Percentiles rank a stretch among this genome's conserved stretches.
Conservation (phyloP, 2,888 invertebrate genomes). For the Temnothorax unifasciatus region DNA sequence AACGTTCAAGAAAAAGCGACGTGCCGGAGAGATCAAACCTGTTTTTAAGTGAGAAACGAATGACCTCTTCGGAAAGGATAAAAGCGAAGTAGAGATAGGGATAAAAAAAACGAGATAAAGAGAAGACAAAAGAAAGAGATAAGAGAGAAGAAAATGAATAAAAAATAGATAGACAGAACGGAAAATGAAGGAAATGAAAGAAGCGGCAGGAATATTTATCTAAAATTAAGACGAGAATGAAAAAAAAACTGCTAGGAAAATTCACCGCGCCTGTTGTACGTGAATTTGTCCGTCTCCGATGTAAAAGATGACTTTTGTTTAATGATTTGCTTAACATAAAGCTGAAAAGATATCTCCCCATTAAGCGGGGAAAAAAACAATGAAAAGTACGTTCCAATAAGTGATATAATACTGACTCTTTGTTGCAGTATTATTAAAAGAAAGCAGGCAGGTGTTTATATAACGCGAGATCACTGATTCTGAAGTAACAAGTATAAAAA, state of each 20-base stretch:
- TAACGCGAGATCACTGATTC: constrained; percentile 11
- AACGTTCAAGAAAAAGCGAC: constrained; percentile 45
- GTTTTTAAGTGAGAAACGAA: constrained; percentile 70
- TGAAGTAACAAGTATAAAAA: background rate
- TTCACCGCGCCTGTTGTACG: background rate
- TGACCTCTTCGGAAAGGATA: constrained; percentile 38
- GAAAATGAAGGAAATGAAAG: constrained; percentile 12
- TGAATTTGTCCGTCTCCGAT: background rate
- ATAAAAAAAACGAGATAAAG: constrained; percentile 29
- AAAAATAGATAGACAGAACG: constrained; percentile 12
- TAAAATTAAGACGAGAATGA: constrained; percentile 69
- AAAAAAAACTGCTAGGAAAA: background rate
- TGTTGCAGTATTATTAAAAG: background rate
- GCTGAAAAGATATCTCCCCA: background rate
- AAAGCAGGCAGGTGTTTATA: constrained; percentile 8
- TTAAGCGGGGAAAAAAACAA: background rate
- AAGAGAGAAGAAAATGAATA: constrained; percentile 36
- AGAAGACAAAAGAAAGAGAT: constrained; percentile 5
- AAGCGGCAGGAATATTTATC: constrained; percentile 62
- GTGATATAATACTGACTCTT: background rate
- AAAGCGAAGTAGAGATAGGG: constrained; percentile 1
- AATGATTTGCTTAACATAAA: constrained; percentile 27
- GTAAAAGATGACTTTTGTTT: constrained; percentile 8
- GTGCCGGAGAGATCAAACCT: constrained; percentile 65
- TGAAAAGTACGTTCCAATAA: background rate